phyloP scores from a whole-genome alignment of 2,113 vertebrate genomes.

The Malaclemys terrapin region DNA sequence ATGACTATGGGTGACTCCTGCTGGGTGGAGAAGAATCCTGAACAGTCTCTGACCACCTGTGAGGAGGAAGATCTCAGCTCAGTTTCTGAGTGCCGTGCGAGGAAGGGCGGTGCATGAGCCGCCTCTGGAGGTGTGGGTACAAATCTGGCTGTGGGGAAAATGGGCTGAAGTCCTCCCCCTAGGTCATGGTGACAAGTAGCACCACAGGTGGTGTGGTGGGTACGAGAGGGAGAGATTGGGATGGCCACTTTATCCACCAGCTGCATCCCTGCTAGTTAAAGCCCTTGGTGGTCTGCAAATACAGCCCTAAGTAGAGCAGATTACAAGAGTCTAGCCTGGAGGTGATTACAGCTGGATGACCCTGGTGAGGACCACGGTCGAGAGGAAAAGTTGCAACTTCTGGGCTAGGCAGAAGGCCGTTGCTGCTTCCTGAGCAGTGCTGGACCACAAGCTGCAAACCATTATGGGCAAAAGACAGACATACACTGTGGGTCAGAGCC shows the following conservation, averaged over 20 bases:
- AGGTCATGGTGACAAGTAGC: background rate
- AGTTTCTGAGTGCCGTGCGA: background rate
- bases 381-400: background rate
- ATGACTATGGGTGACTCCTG: background rate
- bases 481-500: background rate
- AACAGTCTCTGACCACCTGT: background rate
- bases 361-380: no score
- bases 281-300: background rate
- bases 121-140: background rate
- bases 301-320: background rate
- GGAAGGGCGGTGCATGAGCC: background rate
- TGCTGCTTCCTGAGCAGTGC: background rate
- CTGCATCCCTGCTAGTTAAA: background rate
- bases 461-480: background rate
- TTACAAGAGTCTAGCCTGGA: background rate
- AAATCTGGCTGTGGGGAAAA: background rate
- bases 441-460: background rate
- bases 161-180: background rate
- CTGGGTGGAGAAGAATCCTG: background rate
- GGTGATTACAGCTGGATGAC: background rate
- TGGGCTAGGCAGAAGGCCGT: background rate
- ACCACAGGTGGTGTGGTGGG: no score
- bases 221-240: background rate
- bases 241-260: background rate
- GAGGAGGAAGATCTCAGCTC: background rate